Base-by-base conservation (phyloP, 2,888 invertebrate genomes). In the Trichopoda pennipes region DNA sequence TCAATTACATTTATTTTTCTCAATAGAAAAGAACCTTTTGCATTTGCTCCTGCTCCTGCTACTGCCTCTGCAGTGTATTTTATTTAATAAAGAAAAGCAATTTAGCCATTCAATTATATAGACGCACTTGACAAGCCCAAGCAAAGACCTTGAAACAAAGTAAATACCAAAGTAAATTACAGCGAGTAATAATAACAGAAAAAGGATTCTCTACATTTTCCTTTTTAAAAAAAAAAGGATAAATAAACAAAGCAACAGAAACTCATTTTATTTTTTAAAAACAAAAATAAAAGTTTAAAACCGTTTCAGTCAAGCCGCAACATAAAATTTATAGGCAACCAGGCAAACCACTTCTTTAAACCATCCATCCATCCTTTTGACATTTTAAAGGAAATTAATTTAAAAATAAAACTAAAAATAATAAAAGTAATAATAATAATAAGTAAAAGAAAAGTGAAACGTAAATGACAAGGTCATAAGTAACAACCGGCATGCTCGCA, bases 381-480 rank as follows among this genome's bases (percentile, higher is more conserved):
- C 38, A 53, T 44, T 35, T 63, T 68, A 16, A 3, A 56, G 35
- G 16, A 47, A 80, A 68, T 69, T 73, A 55, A 68, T 66, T 42
- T 51, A 16, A 58, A 66, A 51, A 61, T 38, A 44, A 28, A 28
- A 28, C n/a, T 61, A 28, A 32, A 55, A 42, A 42, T 42, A 42
- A 42, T 42, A 42, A n/a, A n/a, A n/a, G n/a, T n/a, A n/a, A 28
- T 28, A 44, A 44, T 44, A 44, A 12, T 10, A n/a, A 49, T 4
- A 28, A 51, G 38, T 16, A 19, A 47, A 60, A 60, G 19, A 9
- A 14, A 69, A 60, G 21, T 55, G 14, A 74, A 63, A 75, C 21
- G 53, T 82, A 63, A 75, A 73, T 69, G 75, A 58, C 82, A 82
- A 82, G 82, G 79, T 73, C 79, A 79, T 32, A n/a, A n/a, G n/a